These are phyloP conservation scores for Lamellibrachia satsuma DNA, from an alignment of 2,888 invertebrate genomes.

Conservation along the genomic window DNA sequence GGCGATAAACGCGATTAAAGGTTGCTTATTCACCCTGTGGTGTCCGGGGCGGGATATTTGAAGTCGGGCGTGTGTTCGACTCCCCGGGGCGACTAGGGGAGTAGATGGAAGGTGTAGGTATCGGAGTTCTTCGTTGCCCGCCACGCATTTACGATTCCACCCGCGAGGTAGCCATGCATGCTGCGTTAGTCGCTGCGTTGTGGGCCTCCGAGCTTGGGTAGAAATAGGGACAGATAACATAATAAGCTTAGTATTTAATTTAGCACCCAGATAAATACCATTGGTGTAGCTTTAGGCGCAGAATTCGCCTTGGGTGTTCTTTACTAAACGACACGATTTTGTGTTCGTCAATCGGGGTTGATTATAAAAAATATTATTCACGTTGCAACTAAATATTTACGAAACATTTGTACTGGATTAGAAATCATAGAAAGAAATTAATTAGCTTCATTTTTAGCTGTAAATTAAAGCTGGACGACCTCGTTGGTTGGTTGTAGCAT, in stretches of 20 bases:
- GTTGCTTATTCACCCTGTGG: conserved; percentile 6
- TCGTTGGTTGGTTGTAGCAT: too few species aligned
- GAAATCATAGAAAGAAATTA: too few species aligned
- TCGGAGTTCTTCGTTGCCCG: background rate
- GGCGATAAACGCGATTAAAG: conserved; percentile 8
- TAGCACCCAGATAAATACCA: background rate
- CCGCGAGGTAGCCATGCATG: background rate
- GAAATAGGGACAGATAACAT: background rate
- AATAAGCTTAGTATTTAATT: background rate
- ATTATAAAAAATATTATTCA: too few species aligned
- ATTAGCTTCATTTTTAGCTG: too few species aligned
- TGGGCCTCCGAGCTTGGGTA: background rate
- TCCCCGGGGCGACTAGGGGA: background rate
- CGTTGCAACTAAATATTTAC: too few species aligned
- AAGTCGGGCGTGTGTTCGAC: background rate
- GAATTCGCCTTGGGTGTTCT: too few species aligned
- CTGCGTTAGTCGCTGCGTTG: background rate
- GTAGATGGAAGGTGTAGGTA: background rate
- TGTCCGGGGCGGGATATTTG: background rate
- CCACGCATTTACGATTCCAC: background rate
- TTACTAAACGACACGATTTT: background rate
- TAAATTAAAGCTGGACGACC: too few species aligned
- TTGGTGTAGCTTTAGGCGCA: too few species aligned
- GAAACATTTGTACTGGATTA: too few species aligned
- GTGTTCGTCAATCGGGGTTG: background rate